A percentile compares a stretch with the other conserved stretches of the same genome.
Evolutionary conservation across 2,797 vertebrate genomes (phyloP).

Genomic region (Tokudaia tokunoshimensis): DNA sequence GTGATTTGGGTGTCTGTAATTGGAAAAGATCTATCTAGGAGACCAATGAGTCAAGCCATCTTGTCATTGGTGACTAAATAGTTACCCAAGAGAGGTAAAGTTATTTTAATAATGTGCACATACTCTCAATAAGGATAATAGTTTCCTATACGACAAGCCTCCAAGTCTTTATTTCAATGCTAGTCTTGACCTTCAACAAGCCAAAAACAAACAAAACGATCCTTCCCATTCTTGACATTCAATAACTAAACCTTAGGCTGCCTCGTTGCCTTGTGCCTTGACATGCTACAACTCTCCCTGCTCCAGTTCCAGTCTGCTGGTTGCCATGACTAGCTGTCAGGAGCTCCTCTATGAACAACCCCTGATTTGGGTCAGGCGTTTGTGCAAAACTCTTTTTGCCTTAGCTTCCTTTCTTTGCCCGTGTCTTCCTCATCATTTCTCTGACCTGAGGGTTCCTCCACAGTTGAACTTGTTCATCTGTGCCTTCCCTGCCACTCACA

Average conservation of each 20-base stretch:
- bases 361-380: background rate
- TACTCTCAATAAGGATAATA: background rate
- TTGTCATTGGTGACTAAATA: background rate
- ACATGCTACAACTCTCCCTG: background rate
- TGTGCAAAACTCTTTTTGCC: background rate
- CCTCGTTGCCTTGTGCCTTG: background rate
- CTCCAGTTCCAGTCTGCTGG: background rate
- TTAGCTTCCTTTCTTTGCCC: background rate
- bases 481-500: background rate
- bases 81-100: background rate
- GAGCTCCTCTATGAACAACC: background rate
- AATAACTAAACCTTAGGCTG: background rate
- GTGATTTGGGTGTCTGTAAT: fast-evolving
- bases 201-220: background rate
- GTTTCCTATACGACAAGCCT: background rate
- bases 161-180: background rate
- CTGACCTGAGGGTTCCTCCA: background rate
- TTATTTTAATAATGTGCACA: background rate
- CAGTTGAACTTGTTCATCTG: background rate
- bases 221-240: background rate
- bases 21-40: background rate
- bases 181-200: background rate
- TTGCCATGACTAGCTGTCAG: fast-evolving
- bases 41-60: fast-evolving
- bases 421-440: background rate